A percentile compares a stretch with the other conserved stretches of the same genome.
Conservation (phyloP, 2,113 vertebrate species). For the Lepisosteus osseus region DNA sequence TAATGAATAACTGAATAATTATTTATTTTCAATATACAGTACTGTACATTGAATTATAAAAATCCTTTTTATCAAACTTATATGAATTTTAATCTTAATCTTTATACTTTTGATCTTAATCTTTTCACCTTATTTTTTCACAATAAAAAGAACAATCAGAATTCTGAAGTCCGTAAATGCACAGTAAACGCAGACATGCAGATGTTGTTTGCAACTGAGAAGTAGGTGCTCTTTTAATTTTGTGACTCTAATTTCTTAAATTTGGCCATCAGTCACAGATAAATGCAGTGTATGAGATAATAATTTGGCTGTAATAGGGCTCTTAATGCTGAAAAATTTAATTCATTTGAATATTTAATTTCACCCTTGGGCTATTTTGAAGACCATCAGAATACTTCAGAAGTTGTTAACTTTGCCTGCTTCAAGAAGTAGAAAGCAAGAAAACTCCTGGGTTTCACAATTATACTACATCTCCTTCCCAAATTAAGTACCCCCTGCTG, state of each 20-base stretch:
- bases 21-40: too few relatives aligned
- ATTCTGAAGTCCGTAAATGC: too few relatives aligned
- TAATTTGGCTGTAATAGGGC: background rate
- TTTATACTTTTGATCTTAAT: too few relatives aligned
- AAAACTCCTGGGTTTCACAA: background rate
- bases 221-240: background rate
- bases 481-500: background rate
- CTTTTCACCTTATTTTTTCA: too few relatives aligned
- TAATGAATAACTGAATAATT: too few relatives aligned
- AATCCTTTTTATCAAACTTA: too few relatives aligned
- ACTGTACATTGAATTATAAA: too few relatives aligned
- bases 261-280: background rate
- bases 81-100: too few relatives aligned
- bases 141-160: too few relatives aligned
- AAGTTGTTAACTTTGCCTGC: background rate
- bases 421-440: background rate
- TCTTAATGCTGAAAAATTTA: background rate
- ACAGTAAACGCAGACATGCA: background rate
- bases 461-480: background rate
- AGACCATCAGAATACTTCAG: background rate
- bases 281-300: background rate
- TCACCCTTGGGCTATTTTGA: background rate
- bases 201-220: background rate
- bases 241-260: background rate
- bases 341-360: constrained; percentile 1